Percentiles rank a stretch among this genome's conserved stretches.
Conservation (phyloP, 2,797 vertebrate species). For the Gallinago nigripennis region DNA sequence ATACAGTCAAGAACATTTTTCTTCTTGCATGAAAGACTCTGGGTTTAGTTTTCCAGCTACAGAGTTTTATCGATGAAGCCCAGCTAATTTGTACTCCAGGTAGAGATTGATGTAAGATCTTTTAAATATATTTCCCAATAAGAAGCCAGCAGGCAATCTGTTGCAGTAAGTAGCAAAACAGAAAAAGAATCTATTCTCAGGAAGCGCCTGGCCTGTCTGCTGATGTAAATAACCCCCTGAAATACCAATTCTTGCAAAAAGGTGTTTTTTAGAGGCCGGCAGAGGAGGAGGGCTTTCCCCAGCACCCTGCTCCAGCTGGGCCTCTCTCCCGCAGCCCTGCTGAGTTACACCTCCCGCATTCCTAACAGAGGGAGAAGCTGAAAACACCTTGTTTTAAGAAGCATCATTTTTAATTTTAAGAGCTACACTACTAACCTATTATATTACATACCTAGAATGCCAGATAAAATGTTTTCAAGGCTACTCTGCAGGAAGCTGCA, state of each 20-base stretch:
- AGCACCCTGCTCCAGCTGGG: not conserved
- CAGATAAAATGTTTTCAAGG: not conserved
- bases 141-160: slow-evolving; percentile 59
- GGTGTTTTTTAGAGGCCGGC: not conserved
- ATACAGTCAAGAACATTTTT: not conserved
- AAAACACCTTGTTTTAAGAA: not conserved
- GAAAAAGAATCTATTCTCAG: slow-evolving; percentile 53
- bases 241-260: not conserved
- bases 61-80: not conserved
- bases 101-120: slow-evolving; percentile 59
- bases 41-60: not conserved
- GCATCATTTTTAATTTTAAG: not conserved
- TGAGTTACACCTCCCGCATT: not conserved
- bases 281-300: not conserved
- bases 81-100: slow-evolving; percentile 35
- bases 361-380: not conserved
- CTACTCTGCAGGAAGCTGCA: not conserved
- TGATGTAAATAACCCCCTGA: not conserved
- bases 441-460: not conserved
- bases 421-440: not conserved
- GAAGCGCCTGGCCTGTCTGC: not conserved
- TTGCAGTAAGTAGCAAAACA: slow-evolving; percentile 45
- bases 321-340: not conserved
- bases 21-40: not conserved
- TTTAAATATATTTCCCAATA: slow-evolving; percentile 67